Base-by-base conservation (phyloP, 2,797 vertebrate genomes). In the Chiloscyllium punctatum region DNA sequence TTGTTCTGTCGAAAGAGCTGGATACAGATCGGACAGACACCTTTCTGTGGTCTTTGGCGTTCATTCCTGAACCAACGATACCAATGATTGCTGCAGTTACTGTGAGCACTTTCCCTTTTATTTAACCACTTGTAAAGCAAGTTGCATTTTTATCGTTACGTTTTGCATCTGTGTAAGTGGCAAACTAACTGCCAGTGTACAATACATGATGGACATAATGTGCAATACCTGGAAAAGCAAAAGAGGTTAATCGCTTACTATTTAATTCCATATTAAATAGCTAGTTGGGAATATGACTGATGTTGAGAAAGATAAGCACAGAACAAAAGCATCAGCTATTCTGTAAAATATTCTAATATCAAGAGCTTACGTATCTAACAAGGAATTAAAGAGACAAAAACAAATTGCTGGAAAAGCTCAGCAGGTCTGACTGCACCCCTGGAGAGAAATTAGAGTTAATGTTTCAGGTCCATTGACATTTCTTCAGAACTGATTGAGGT, bases 21-120 rank as follows among this genome's bases (percentile, higher is more conserved):
- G 98, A 98, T 33, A 97, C 97, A 16, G 98, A 98, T 0, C 97
- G 97, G 96, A 94, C 96, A 21, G 96, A 97, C 1, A 96, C 97
- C 16, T 98, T 98, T 96, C 98, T 99, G 79, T 97, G 97, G 96
- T 97, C 98, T 0, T 96, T 99, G 53, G 95, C 98, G 53, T 98
- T 99, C 96, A 96, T 98, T 96, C 97, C 98, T 27, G 97, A 97
- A 95, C 98, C 98, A 33, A 98, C 98, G 0, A 96, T 96, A 0
- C 97, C 97, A 96, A 98, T 98, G 97, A 97, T 98, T 37, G 94
- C 96, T 88, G 97, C 96, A 96, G 97, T 98, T 96, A 98, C 97
- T 96, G 98, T 99, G 97, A 97, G 98, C 82, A 33, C 13, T 74
- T 74, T 51, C 94, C 57, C 42, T 74, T 53, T 30, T 53, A 27